A percentile compares a stretch with the other conserved stretches of the same genome.
Evolutionary conservation across 2,888 invertebrate species (phyloP).

Genomic region (Xylota segnis): DNA sequence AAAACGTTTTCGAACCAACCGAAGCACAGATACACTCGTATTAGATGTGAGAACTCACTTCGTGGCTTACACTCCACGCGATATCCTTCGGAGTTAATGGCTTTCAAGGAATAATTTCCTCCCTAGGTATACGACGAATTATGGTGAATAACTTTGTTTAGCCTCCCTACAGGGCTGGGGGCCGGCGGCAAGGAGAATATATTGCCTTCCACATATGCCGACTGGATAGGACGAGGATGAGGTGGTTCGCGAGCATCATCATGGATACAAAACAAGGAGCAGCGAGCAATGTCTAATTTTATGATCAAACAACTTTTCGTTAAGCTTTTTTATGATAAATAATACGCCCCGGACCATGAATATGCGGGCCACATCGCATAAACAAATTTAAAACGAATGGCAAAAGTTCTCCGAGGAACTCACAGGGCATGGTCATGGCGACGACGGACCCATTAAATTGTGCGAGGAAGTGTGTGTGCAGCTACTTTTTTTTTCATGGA

Average conservation of each 20-base stretch:
- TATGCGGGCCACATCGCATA: constrained; percentile 34
- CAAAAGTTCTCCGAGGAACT: constrained; percentile 27
- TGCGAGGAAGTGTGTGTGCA: too few relatives aligned
- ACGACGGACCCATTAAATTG: constrained; percentile 18
- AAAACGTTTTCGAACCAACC: constrained; percentile 50
- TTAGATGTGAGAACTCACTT: constrained; percentile 66
- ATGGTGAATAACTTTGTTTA: constrained; percentile 38
- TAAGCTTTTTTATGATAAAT: constrained; percentile 45
- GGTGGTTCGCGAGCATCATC: background rate
- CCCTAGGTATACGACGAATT: constrained; percentile 57
- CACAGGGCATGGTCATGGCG: background rate
- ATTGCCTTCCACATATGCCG: constrained; percentile 16
- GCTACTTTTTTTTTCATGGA: background rate
- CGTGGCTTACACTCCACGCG: constrained; percentile 66
- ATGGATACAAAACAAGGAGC: background rate
- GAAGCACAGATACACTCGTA: constrained; percentile 42
- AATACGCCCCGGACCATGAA: constrained; percentile 27
- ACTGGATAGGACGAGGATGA: background rate
- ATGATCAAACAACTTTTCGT: constrained; percentile 69
- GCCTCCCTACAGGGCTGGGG: background rate
- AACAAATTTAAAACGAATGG: constrained; percentile 41
- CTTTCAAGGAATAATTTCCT: constrained; percentile 53
- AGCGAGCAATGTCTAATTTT: constrained; percentile 66
- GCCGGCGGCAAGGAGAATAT: background rate
- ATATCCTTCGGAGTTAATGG: constrained; percentile 55